phyloP scores from a whole-genome alignment of 2,888 invertebrate genomes.

The Pterostichus niger region DNA sequence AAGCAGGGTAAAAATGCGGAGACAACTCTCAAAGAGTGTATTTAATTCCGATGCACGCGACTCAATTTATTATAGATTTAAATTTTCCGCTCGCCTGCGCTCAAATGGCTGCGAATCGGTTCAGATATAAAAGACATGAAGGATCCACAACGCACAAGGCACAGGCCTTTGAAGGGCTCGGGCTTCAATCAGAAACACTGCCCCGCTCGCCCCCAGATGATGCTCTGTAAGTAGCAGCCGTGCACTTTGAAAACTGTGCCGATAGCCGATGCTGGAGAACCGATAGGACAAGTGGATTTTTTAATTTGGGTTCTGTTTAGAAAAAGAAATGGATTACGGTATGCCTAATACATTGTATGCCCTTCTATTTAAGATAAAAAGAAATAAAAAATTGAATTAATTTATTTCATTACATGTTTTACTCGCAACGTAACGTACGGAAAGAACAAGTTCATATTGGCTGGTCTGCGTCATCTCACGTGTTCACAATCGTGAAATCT shows the following conservation, averaged over 20 bases:
- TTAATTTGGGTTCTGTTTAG: neutral
- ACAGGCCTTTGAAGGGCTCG: slow-evolving; percentile 75
- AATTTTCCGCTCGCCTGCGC: slow-evolving; percentile 72
- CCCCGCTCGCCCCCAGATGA: slow-evolving; percentile 1
- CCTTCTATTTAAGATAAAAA: neutral
- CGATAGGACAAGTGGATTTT: neutral
- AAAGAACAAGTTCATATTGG: too few species aligned
- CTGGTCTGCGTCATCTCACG: too few species aligned
- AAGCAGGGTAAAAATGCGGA: slow-evolving; percentile 33
- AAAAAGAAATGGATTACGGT: neutral
- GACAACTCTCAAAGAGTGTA: slow-evolving; percentile 60
- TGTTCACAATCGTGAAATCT: too few species aligned
- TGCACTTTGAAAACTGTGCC: slow-evolving; percentile 16
- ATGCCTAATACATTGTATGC: neutral
- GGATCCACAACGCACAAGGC: slow-evolving; percentile 71
- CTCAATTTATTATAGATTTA: slow-evolving; percentile 72
- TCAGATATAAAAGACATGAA: slow-evolving; percentile 74
- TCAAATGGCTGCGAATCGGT: slow-evolving; percentile 70
- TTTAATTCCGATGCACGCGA: slow-evolving; percentile 66
- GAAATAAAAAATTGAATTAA: too few species aligned
- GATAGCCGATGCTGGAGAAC: neutral
- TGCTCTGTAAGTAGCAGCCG: slow-evolving; percentile 4
- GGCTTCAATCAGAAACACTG: slow-evolving; percentile 29
- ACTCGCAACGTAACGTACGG: too few species aligned
- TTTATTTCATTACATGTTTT: too few species aligned